Conservation (phyloP, 2,113 vertebrate genomes). For the Meleagris gallopavo region DNA sequence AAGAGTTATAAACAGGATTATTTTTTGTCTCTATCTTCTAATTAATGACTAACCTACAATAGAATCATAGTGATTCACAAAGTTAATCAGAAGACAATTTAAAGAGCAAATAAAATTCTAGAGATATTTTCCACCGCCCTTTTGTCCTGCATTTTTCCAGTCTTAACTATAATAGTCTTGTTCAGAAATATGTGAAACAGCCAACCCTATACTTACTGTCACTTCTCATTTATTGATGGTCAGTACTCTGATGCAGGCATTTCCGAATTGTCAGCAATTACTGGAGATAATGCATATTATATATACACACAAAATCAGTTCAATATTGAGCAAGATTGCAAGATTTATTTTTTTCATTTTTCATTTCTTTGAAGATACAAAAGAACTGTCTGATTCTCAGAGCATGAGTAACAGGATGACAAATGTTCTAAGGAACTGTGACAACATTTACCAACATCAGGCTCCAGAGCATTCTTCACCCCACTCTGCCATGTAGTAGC, state of each 20-base stretch:
- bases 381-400: background rate
- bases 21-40: conserved; percentile 30
- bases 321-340: background rate
- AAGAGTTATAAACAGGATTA: conserved; percentile 42
- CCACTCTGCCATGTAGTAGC: background rate
- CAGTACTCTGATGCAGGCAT: background rate
- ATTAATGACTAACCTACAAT: conserved; percentile 6
- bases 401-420: background rate
- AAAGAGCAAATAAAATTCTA: conserved; percentile 13
- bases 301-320: background rate
- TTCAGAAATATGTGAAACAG: background rate
- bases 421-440: background rate
- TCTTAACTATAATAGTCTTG: background rate
- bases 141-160: background rate
- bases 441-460: background rate
- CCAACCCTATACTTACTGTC: background rate
- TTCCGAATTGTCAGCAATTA: background rate
- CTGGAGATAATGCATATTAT: background rate
- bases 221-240: background rate
- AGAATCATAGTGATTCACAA: background rate
- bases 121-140: background rate
- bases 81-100: conserved; percentile 4
- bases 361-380: background rate
- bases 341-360: background rate
- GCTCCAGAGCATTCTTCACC: background rate